A percentile compares a stretch with the other conserved stretches of the same genome.
These are phyloP conservation scores for Blomia tropicalis DNA, from an alignment of 2,888 invertebrate genomes.

Conservation along the genomic window DNA sequence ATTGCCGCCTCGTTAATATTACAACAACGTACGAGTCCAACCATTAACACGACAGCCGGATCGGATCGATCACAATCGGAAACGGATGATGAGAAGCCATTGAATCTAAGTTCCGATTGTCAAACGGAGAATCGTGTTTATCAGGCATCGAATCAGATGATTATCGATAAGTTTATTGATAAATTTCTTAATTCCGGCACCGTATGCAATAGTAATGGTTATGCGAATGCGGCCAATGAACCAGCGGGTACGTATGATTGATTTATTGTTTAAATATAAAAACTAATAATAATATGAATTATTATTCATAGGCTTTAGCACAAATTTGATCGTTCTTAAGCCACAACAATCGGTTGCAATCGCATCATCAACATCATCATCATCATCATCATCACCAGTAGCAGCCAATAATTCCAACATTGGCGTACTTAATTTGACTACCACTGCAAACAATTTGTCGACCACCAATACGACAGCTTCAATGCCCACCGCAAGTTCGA, in stretches of 20 bases:
- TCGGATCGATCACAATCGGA: conserved; percentile 29
- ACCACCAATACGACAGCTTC: background rate
- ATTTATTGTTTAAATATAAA: background rate
- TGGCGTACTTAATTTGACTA: conserved; percentile 1
- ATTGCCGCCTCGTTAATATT: background rate
- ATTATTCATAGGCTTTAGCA: background rate
- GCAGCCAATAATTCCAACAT: background rate
- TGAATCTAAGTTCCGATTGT: conserved; percentile 24
- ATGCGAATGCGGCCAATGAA: background rate
- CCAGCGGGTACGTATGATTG: background rate
- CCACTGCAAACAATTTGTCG: background rate
- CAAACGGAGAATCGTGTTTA: conserved; percentile 21
- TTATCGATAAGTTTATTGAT: conserved; percentile 45
- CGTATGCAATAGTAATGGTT: conserved; percentile 9
- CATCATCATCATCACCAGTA: background rate
- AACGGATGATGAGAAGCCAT: conserved; percentile 29
- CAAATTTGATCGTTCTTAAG: background rate
- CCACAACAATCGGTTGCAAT: background rate
- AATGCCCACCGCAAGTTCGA: background rate
- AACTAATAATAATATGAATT: background rate
- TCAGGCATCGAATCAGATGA: conserved; percentile 43
- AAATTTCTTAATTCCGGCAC: conserved; percentile 32
- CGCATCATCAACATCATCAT: background rate
- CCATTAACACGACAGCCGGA: conserved; percentile 11
- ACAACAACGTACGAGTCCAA: background rate